These are phyloP conservation scores for Hydractinia echinata DNA, from an alignment of 30 jellyfish, hydroid and myxozoan genomes.

Conservation along the genomic window DNA sequence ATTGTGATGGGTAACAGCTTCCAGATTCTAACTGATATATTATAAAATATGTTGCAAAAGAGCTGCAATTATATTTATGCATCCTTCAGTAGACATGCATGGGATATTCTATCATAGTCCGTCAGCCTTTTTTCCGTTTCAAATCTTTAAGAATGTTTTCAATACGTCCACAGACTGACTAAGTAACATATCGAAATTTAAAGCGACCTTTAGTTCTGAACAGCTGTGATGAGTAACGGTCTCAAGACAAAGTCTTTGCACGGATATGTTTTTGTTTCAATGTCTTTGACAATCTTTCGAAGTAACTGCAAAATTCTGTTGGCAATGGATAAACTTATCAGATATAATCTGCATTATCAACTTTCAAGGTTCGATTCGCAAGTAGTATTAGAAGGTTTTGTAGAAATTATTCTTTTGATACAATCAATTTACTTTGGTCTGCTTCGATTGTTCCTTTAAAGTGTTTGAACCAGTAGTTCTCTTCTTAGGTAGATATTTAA, in stretches of 20 bases:
- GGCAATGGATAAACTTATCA: neutral
- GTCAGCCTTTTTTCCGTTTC: too few species aligned
- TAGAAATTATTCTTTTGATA: neutral
- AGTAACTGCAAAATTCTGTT: constrained; percentile 5
- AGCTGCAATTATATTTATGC: constrained; percentile 43
- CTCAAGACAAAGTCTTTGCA: neutral
- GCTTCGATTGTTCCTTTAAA: neutral
- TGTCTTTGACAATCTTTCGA: neutral
- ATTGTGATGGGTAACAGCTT: constrained; percentile 37
- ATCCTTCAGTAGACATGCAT: constrained; percentile 53
- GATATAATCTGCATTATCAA: neutral
- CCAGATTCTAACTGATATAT: constrained; percentile 51
- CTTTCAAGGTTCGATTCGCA: neutral
- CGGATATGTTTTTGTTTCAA: constrained; percentile 1
- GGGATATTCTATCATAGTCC: constrained; percentile 30
- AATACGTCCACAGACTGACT: too few species aligned
- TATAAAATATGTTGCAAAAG: constrained; percentile 43
- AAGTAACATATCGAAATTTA: neutral
- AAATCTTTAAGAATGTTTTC: too few species aligned
- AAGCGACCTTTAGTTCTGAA: neutral
- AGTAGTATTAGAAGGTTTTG: neutral
- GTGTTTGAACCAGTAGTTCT: neutral
- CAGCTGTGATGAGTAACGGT: neutral
- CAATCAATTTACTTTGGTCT: neutral
- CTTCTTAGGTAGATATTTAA: neutral